Evolutionary conservation across 2,888 invertebrate species (phyloP).

Genomic region (Nomada hirtipes): DNA sequence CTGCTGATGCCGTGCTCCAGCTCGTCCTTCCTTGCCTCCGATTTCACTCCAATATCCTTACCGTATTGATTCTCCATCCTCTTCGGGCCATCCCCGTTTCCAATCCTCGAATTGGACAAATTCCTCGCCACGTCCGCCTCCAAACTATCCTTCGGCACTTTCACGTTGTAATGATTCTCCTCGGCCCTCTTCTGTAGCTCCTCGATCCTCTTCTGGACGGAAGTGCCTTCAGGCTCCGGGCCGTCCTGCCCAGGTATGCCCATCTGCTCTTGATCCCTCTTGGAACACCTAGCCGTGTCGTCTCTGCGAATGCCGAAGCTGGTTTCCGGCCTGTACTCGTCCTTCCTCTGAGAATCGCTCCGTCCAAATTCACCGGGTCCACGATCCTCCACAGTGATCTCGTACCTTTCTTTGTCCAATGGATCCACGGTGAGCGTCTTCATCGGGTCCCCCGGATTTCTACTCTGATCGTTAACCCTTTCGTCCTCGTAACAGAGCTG

Average conservation of each 20-base stretch:
- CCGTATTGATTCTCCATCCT: constrained; percentile 70
- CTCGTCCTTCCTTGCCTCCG: constrained; percentile 77
- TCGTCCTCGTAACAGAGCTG: constrained; percentile 87
- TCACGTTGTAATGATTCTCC: constrained; percentile 68
- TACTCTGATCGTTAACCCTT: constrained; percentile 64
- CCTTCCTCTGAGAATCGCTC: constrained; percentile 77
- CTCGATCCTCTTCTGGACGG: constrained; percentile 77
- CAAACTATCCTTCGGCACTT: constrained; percentile 68
- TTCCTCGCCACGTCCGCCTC: constrained; percentile 65
- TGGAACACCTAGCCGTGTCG: constrained; percentile 74
- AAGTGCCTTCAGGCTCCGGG: constrained; percentile 59
- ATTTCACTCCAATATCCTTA: constrained; percentile 66
- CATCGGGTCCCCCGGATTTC: constrained; percentile 70
- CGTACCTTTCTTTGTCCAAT: constrained; percentile 77
- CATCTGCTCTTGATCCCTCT: constrained; percentile 71
- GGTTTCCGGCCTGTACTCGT: constrained; percentile 80
- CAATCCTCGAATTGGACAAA: constrained; percentile 58
- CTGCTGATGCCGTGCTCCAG: constrained; percentile 80
- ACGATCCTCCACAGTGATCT: constrained; percentile 80
- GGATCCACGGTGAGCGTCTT: constrained; percentile 70
- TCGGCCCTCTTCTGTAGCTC: constrained; percentile 78
- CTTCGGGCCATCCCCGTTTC: constrained; percentile 66
- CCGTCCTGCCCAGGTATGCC: constrained; percentile 53
- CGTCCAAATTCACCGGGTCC: constrained; percentile 70
- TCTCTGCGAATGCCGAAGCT: constrained; percentile 79